Percentiles rank a stretch among this genome's conserved stretches.
Conservation (phyloP, 2,888 invertebrate genomes). For the Parnassius glacialis region DNA sequence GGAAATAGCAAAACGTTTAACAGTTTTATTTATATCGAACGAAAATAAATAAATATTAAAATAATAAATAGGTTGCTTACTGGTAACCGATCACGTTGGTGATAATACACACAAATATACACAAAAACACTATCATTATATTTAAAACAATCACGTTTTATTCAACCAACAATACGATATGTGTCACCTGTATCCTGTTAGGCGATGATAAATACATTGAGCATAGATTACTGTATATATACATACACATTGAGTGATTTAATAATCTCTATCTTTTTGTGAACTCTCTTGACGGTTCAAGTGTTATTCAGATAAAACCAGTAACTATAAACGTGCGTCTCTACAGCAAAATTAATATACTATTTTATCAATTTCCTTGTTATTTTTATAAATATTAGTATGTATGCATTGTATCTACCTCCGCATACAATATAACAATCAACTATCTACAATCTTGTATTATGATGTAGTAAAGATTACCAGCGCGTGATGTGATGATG, state of each 20-base stretch:
- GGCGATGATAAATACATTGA: not conserved
- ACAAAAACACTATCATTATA: slow-evolving; percentile 6
- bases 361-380: too few species aligned
- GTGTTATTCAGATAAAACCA: slow-evolving; percentile 1
- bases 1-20: too few species aligned
- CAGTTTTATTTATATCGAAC: too few species aligned
- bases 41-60: not conserved
- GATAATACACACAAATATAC: slow-evolving; percentile 5
- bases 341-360: too few species aligned
- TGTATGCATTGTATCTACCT: too few species aligned
- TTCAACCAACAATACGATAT: not conserved
- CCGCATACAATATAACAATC: too few species aligned
- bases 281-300: not conserved
- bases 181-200: slow-evolving; percentile 1
- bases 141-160: not conserved
- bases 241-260: slow-evolving; percentile 11
- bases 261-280: slow-evolving; percentile 1
- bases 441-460: too few species aligned
- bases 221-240: too few species aligned
- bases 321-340: slow-evolving; percentile 1
- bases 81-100: not conserved
- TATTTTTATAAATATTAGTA: too few species aligned
- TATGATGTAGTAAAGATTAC: too few species aligned
- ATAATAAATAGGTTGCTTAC: slow-evolving; percentile 4
- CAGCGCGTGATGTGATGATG: too few species aligned